These are phyloP conservation scores for Cichlasoma orientale DNA, from an alignment of 2,797 vertebrate species.

Conservation along the genomic window DNA sequence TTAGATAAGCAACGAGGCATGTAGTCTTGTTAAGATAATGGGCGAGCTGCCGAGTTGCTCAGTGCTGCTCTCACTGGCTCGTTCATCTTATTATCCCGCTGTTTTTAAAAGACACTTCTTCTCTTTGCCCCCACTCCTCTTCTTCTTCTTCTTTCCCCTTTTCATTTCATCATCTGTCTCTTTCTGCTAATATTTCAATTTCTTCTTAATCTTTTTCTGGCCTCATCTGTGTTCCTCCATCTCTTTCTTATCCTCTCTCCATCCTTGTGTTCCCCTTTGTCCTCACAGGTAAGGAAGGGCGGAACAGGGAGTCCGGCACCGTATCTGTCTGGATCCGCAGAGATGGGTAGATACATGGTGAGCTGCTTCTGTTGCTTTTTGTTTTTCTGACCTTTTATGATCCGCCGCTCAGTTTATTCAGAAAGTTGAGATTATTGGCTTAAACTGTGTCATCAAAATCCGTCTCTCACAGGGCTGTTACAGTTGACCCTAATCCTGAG, in stretches of 20 bases:
- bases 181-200: conserved; percentile 30
- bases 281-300: conserved; percentile 89
- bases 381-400: background rate
- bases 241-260: conserved; percentile 23
- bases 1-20: conserved; percentile 12
- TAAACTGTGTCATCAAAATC: background rate
- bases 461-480: background rate
- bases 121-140: conserved; percentile 11
- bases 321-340: conserved; percentile 87
- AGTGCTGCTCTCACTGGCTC: conserved; percentile 40
- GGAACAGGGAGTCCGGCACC: conserved; percentile 84
- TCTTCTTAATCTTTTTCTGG: conserved; percentile 2
- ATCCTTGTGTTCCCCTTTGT: conserved; percentile 12
- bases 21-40: conserved; percentile 29
- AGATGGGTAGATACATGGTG: conserved; percentile 92
- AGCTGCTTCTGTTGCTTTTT: conserved; percentile 27
- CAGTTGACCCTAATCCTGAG: background rate
- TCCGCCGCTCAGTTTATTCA: background rate
- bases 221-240: conserved; percentile 1
- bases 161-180: conserved; percentile 15
- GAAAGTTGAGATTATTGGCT: background rate
- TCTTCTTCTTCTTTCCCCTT: conserved; percentile 4
- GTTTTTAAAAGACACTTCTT: conserved; percentile 29
- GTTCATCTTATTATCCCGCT: conserved; percentile 36
- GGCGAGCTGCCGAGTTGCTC: conserved; percentile 42